These are phyloP conservation scores for Styela plicata DNA, from an alignment of 23 tunicate species.

Conservation along the genomic window DNA sequence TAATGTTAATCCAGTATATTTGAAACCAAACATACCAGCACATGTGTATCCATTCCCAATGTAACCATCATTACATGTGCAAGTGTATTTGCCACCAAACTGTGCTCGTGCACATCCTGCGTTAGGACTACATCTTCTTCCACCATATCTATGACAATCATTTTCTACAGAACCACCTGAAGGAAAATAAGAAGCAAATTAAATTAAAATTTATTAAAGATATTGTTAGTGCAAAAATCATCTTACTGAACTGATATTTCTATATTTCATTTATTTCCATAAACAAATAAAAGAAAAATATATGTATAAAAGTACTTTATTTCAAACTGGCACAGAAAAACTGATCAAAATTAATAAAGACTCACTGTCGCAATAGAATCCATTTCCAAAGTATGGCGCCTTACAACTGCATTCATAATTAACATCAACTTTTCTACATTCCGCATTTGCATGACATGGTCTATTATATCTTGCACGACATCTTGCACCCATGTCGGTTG, in stretches of 20 bases:
- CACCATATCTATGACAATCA: background rate
- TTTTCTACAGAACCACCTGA: background rate
- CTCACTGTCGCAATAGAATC: slow-evolving; percentile 7
- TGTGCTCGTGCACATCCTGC: slow-evolving; percentile 6
- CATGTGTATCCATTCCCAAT: slow-evolving; percentile 8
- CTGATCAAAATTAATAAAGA: background rate
- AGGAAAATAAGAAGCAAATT: too few species aligned
- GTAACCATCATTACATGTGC: slow-evolving; percentile 15
- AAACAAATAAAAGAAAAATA: too few species aligned
- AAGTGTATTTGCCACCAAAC: slow-evolving; percentile 5
- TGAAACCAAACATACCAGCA: background rate
- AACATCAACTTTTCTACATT: slow-evolving; percentile 4
- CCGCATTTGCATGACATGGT: slow-evolving; percentile 13
- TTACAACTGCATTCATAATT: slow-evolving; percentile 21
- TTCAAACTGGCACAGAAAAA: too few species aligned
- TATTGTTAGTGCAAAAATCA: too few species aligned
- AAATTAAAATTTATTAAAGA: too few species aligned
- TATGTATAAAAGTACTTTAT: too few species aligned
- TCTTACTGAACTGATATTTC: too few species aligned
- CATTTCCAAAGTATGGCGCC: slow-evolving; percentile 13
- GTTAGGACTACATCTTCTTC: background rate
- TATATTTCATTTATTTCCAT: too few species aligned
- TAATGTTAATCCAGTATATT: too few species aligned
- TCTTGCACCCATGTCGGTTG: background rate
- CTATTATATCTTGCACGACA: background rate